A percentile compares a stretch with the other conserved stretches of the same genome.
Evolutionary conservation across 2,797 vertebrate genomes (phyloP).

Genomic region (Epinephelus coioides): DNA sequence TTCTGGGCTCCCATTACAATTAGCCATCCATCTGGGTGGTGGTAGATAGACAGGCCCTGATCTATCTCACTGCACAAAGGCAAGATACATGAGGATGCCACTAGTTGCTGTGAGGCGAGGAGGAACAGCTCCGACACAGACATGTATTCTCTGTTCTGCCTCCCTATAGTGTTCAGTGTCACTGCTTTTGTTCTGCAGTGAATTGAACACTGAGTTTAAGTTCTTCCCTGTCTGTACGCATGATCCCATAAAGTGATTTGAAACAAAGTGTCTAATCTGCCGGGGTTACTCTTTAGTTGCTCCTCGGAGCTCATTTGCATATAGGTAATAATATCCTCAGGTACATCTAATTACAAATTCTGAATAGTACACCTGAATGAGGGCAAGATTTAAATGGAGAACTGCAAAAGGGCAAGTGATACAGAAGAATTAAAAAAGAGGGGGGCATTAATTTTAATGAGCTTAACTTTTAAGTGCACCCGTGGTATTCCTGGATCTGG

Average conservation of each 20-base stretch:
- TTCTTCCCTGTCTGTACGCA: not conserved
- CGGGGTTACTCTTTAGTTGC: constrained; percentile 20
- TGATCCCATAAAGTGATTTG: constrained; percentile 2
- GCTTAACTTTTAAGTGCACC: constrained; percentile 16
- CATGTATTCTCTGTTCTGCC: constrained; percentile 2
- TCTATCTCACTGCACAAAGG: constrained; percentile 61
- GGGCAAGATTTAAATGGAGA: constrained; percentile 36
- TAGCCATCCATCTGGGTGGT: constrained; percentile 79
- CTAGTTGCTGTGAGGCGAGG: constrained; percentile 51
- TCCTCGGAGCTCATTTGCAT: constrained; percentile 46
- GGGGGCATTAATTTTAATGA: constrained; percentile 35
- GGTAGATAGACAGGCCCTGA: constrained; percentile 60
- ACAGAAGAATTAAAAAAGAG: constrained; percentile 33
- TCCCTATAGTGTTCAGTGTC: constrained; percentile 1
- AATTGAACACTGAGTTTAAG: not conserved
- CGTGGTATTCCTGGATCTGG: constrained; percentile 15
- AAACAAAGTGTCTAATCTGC: constrained; percentile 23
- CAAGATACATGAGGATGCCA: constrained; percentile 62
- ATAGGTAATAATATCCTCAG: constrained; percentile 49
- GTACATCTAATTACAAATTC: constrained; percentile 40
- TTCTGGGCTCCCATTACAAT: constrained; percentile 79
- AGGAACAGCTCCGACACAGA: constrained; percentile 20
- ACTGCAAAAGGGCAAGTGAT: constrained; percentile 43
- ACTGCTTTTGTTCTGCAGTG: constrained; percentile 18
- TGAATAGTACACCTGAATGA: constrained; percentile 36